phyloP scores from a whole-genome alignment of 2,113 vertebrate species.

The Hippopotamus amphibius region DNA sequence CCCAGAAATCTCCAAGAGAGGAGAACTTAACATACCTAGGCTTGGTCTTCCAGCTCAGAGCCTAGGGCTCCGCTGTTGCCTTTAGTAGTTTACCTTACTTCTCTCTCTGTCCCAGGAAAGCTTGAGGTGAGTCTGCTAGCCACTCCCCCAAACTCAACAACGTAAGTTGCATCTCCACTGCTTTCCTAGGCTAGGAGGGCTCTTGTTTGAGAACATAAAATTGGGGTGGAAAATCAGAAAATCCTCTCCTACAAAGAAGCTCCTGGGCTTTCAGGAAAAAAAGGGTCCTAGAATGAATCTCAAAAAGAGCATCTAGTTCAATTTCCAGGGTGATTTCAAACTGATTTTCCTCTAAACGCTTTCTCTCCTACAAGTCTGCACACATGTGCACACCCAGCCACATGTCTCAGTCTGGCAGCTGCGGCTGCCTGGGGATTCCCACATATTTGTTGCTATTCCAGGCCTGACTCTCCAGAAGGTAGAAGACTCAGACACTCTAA shows the following conservation, averaged over 20 bases:
- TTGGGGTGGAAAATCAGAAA: neutral
- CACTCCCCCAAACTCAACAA: neutral
- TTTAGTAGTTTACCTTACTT: neutral
- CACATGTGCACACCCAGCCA: neutral
- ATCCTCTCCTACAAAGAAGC: neutral
- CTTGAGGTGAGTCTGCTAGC: neutral
- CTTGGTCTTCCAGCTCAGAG: neutral
- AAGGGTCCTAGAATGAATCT: neutral
- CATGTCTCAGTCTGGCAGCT: neutral
- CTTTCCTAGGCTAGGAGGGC: neutral
- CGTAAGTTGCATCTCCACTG: neutral
- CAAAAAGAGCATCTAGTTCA: neutral
- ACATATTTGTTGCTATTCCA: neutral
- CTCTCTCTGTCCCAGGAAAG: neutral
- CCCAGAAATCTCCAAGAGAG: neutral
- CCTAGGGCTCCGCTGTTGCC: neutral
- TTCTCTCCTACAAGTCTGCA: constrained; percentile 22
- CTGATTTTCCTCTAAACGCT: neutral
- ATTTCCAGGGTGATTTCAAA: constrained; percentile 21
- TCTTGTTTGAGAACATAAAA: constrained; percentile 17
- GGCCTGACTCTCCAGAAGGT: constrained; percentile 32
- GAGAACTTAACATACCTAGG: neutral
- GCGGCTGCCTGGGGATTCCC: constrained; percentile 32
- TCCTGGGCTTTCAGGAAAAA: neutral
- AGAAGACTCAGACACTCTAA: neutral